Evolutionary conservation across 2,113 vertebrate species (phyloP).

Genomic region (Potamarius usumacintae): DNA sequence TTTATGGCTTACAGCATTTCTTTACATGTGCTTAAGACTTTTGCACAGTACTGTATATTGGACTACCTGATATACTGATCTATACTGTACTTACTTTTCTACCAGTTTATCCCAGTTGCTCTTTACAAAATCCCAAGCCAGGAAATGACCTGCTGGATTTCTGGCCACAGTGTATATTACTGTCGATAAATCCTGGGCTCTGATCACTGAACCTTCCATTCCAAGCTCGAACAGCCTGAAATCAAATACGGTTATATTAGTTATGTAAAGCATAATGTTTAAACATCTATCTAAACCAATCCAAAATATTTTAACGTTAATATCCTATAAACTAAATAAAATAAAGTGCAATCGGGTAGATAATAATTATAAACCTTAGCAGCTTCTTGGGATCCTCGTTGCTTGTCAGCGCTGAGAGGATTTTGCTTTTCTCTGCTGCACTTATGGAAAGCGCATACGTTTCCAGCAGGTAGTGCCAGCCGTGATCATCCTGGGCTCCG

Average conservation of each 20-base stretch:
- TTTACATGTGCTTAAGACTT: too few relatives aligned
- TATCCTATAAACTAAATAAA: not conserved
- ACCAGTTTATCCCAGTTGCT: constrained; percentile 74
- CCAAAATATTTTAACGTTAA: not conserved
- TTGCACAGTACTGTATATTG: too few relatives aligned
- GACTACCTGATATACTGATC: not conserved
- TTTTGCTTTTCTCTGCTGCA: constrained; percentile 69
- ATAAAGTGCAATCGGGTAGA: not conserved
- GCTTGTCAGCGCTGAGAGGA: constrained; percentile 69
- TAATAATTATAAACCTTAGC: constrained; percentile 53
- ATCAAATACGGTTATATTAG: not conserved
- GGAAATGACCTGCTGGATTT: constrained; percentile 67
- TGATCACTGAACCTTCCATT: constrained; percentile 72
- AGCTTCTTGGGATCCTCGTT: constrained; percentile 70
- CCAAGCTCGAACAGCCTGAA: constrained; percentile 70
- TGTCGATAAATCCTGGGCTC: constrained; percentile 67
- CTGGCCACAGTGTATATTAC: constrained; percentile 69
- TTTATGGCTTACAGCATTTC: too few relatives aligned
- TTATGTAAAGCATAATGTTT: not conserved
- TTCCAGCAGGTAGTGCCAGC: constrained; percentile 70
- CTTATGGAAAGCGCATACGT: constrained; percentile 69
- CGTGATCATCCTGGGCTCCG: constrained; percentile 69
- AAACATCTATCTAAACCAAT: not conserved
- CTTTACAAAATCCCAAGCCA: constrained; percentile 76
- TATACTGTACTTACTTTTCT: constrained; percentile 65